Base-by-base conservation (phyloP, 2,797 vertebrate species). In the Scleropages formosus region DNA sequence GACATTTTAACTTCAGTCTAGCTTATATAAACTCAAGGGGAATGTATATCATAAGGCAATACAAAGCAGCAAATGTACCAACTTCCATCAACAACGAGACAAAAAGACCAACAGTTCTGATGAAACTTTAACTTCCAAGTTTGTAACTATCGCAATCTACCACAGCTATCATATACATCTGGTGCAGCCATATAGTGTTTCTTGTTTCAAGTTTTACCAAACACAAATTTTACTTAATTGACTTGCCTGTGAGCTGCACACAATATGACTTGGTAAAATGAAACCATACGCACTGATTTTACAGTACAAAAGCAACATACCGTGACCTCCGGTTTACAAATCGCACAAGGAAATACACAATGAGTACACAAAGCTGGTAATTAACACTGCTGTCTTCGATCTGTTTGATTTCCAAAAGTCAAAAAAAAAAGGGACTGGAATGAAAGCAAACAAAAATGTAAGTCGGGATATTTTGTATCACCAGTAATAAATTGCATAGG, bases 401-500 rank as follows among this genome's bases (percentile, higher is more conserved):
- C 46, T 15, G 20, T 24, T 24, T 18, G 39, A 22, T 51, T 58
- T 26, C 3, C 3, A 3, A 49, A 73, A 39, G 66, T 27, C 26
- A 56, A 24, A 47, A 15, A 68, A 61, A 27, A 15, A 15, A 11
- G 51, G 44, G 31, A 39, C 31, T 9, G 13, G 64, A 68, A 59
- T 39, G 3, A 59, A 49, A 27, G 6, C 51, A 39, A 47, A 60
- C 20, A 56, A 47, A 12, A 58, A 56, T 22, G 16, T 15, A 44
- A 72, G 61, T 24, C 26, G 0, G 9, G n/a, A 20, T 20, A 9
- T 18, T 9, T 4, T 1, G 22, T 31, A 60, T 72, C 31, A 72
- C 56, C 56, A 69, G 22, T 61, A 24, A 72, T 56, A 77, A 59
- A 66, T 22, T 64, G 69, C 51, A 47, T 65, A 72, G 20, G 58